Percentiles rank a stretch among this genome's conserved stretches.
phyloP scores from a whole-genome alignment of 1,140 invertebrate genomes.

The Copidosoma floridanum region DNA sequence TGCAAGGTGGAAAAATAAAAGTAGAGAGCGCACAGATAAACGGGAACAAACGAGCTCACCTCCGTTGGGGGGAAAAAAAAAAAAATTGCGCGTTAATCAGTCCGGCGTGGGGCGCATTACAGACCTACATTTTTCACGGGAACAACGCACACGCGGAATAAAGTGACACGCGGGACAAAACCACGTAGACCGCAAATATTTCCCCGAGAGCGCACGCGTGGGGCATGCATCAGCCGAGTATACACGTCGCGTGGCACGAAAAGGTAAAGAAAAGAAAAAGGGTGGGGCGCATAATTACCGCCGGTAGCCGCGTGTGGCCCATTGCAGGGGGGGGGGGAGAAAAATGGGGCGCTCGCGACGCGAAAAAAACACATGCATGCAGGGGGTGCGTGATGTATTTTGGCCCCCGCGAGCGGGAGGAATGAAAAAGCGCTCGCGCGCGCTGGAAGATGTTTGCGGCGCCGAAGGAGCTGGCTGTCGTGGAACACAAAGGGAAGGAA shows the following conservation, averaged over 20 bases:
- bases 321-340: too few relatives aligned
- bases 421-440: not conserved
- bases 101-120: not conserved
- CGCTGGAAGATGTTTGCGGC: slow-evolving; percentile 1
- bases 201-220: not conserved
- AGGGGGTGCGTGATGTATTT: not conserved
- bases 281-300: not conserved
- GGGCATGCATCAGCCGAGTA: too few relatives aligned
- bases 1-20: not conserved
- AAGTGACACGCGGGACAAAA: not conserved
- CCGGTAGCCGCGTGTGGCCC: too few relatives aligned
- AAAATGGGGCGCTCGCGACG: not conserved
- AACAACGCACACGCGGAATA: not conserved
- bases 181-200: not conserved
- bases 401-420: not conserved
- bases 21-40: not conserved
- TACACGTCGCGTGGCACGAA: not conserved
- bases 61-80: not conserved
- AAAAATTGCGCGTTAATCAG: not conserved
- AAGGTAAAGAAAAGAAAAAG: not conserved
- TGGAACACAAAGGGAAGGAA: not conserved
- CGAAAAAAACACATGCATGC: not conserved
- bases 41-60: too few relatives aligned
- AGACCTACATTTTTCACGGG: slow-evolving; percentile 1
- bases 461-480: too few relatives aligned